Base-by-base conservation (phyloP, 2,797 vertebrate species). In the Limnodromus scolopaceus region DNA sequence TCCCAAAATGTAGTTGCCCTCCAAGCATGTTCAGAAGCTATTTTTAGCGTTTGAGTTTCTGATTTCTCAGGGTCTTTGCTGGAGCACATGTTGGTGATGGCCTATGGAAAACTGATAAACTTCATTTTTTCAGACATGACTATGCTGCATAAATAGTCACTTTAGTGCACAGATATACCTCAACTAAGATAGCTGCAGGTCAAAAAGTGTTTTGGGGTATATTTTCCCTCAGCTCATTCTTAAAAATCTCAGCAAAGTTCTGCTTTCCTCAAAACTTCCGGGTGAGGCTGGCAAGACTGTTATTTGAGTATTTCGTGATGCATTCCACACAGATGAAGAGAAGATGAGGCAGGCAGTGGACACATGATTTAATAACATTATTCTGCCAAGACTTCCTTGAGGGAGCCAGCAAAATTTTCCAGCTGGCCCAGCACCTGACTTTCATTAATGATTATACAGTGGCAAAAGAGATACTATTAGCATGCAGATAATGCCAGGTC, bases 391-490 rank as follows among this genome's bases (percentile, higher is more conserved):
- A 69, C 3, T 55, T 93, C 24, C 24, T 46, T 39, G 38, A 70
- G 39, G 27, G 13, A 91, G 58, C 24, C 77, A 92, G 28, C 2
- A 82, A 82, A 76, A 84, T 84, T 54, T 96, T 87, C 66, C 79
- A 82, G 63, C 74, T 96, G 86, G 74, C 51, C 54, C 54, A 89
- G 63, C 19, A 63, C 22, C n/a, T 82, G 66, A 84, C 25, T 91
- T 95, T 79, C 55, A 76, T 70, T 91, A 91, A 84, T 58, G 55
- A 84, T 76, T 72, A 36, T 23, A 54, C 22, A 69, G 36, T 41
- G 20, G 63, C n/a, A 69, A 66, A 83, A 81, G 27, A 81, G 38
- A 51, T 55, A 30, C 32, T 64, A 30, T 36, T 27, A 86, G 36
- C 10, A 38, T 24, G 8, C 12, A 55, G 55, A 54, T 30, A 77